phyloP scores from a whole-genome alignment of 1,140 invertebrate genomes.

The Anastatus disparis region DNA sequence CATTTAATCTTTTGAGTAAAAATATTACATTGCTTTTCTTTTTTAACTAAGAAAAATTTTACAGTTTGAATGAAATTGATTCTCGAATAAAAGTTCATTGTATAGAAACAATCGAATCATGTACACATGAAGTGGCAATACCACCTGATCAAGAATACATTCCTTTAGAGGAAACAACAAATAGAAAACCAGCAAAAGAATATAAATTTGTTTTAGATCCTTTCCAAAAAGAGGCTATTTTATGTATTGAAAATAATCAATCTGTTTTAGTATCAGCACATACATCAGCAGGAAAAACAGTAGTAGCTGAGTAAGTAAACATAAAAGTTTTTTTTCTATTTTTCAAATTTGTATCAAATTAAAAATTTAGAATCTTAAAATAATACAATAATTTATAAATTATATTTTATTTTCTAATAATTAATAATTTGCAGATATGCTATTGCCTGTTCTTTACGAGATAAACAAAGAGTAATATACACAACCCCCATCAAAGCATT shows the following conservation, averaged over 20 bases:
- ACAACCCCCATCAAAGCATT: conserved; percentile 99
- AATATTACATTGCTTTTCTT: conserved; percentile 21
- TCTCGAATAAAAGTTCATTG: conserved; percentile 84
- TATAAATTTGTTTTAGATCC: conserved; percentile 97
- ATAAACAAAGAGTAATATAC: conserved; percentile 93
- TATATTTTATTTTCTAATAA: neutral
- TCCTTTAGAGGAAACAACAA: conserved; percentile 71
- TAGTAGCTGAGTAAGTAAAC: conserved; percentile 94
- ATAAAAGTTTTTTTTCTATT: too few species aligned
- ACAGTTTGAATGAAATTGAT: conserved; percentile 71
- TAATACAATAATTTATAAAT: neutral
- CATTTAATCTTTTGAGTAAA: neutral
- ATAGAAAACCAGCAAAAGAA: conserved; percentile 87
- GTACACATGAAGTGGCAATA: conserved; percentile 92
- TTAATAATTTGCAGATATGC: conserved; percentile 70
- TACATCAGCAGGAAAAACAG: conserved; percentile 99
- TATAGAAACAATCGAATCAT: conserved; percentile 88
- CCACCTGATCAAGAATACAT: conserved; percentile 87
- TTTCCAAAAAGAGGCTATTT: conserved; percentile 97
- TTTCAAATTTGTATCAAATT: conserved; percentile 7
- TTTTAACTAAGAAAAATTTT: too few species aligned
- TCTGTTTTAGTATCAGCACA: conserved; percentile 98
- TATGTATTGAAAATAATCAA: conserved; percentile 97
- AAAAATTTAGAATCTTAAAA: neutral
- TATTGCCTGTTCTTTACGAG: conserved; percentile 76